Percentiles rank a stretch among this genome's conserved stretches.
Evolutionary conservation across 2,113 vertebrate genomes (phyloP).

Genomic region (Ia io): DNA sequence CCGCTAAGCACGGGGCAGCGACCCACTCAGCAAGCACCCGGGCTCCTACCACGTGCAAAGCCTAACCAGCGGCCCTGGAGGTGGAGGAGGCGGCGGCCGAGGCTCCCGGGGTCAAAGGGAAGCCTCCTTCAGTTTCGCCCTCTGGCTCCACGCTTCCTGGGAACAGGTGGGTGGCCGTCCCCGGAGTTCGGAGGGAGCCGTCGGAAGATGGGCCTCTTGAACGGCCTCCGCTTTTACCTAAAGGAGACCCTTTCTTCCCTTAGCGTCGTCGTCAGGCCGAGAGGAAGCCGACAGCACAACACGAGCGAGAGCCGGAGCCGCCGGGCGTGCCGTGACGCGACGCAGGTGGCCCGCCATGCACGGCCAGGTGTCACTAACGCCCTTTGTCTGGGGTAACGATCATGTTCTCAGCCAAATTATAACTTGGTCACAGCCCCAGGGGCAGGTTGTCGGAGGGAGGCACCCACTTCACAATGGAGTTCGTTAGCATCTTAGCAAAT

Average conservation of each 20-base stretch:
- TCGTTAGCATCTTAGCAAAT: background rate
- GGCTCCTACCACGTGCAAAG: background rate
- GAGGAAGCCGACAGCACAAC: background rate
- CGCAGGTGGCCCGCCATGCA: background rate
- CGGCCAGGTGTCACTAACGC: background rate
- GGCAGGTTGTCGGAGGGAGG: background rate
- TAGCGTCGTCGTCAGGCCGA: background rate
- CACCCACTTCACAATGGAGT: background rate
- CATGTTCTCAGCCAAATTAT: slow-evolving; percentile 25
- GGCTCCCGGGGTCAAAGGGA: background rate
- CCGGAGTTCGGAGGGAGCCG: background rate
- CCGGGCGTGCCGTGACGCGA: background rate
- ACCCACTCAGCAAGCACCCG: background rate
- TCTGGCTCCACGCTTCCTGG: background rate
- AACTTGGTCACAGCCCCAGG: background rate
- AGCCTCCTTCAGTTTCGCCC: too few species aligned
- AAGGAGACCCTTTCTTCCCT: background rate
- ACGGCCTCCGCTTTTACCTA: background rate
- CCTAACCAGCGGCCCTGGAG: rapidly evolving
- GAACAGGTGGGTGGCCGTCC: background rate
- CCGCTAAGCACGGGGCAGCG: background rate
- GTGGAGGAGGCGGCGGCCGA: background rate
- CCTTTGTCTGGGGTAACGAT: background rate
- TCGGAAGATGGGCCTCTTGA: background rate
- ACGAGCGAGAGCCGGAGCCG: background rate